phyloP scores from a whole-genome alignment of 2,113 vertebrate species.

The Edolisoma coerulescens region DNA sequence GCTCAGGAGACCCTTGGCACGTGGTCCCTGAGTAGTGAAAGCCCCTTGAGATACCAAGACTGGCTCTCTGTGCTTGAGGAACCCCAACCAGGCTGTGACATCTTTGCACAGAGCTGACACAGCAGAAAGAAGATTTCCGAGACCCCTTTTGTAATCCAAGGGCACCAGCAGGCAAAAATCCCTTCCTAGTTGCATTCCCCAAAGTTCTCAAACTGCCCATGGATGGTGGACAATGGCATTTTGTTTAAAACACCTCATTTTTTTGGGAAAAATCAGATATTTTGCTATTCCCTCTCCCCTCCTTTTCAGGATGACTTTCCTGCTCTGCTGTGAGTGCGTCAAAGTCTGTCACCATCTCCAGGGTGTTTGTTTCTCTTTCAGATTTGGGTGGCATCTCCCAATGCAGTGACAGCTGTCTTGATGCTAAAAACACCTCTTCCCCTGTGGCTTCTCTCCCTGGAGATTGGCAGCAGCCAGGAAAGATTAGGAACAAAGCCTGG shows the following conservation, averaged over 20 bases:
- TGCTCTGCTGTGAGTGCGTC: neutral
- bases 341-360: neutral
- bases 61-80: neutral
- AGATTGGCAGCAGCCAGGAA: neutral
- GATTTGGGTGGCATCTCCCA: neutral
- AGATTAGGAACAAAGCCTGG: neutral
- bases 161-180: neutral
- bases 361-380: neutral
- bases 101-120: neutral
- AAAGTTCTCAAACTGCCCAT: neutral
- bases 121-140: neutral
- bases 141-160: neutral
- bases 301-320: neutral
- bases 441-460: neutral
- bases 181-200: neutral
- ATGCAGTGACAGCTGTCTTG: neutral
- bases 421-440: neutral
- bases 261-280: neutral
- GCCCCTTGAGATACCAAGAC: neutral
- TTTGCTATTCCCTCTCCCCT: neutral
- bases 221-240: neutral
- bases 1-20: neutral
- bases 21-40: neutral
- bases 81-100: rapidly evolving
- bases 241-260: neutral